phyloP scores from a whole-genome alignment of 92 coral and sea anemone species.

The Zoanthus gigantus region DNA sequence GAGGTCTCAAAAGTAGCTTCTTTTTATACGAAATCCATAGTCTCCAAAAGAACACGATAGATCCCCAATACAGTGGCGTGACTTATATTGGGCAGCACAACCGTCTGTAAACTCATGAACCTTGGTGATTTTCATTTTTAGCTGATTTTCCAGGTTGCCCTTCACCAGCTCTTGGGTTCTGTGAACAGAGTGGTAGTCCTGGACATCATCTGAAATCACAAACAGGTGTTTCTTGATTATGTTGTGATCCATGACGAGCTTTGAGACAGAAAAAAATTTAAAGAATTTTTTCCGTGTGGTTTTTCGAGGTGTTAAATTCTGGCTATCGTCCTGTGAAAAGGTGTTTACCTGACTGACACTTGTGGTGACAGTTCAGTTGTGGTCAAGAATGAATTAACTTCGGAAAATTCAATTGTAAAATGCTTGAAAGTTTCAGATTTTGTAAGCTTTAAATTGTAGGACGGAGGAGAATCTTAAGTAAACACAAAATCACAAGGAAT shows the following conservation, averaged over 20 bases:
- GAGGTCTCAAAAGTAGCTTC: constrained; percentile 3
- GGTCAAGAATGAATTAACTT: too few relatives aligned
- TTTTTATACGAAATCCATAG: not conserved
- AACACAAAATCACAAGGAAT: too few relatives aligned
- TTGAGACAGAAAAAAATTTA: too few relatives aligned
- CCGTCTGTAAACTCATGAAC: not conserved
- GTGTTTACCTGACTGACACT: too few relatives aligned
- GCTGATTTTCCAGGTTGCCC: not conserved
- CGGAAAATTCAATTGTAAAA: too few relatives aligned
- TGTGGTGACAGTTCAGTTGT: too few relatives aligned
- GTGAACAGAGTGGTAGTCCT: not conserved
- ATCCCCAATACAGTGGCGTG: not conserved
- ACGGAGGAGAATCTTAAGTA: too few relatives aligned
- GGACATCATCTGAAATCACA: not conserved
- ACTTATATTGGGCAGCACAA: not conserved
- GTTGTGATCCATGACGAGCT: not conserved
- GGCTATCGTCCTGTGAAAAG: too few relatives aligned
- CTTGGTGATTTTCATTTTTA: not conserved
- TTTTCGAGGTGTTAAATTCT: too few relatives aligned
- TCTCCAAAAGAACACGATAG: not conserved
- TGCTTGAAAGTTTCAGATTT: too few relatives aligned
- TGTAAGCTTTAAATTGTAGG: too few relatives aligned
- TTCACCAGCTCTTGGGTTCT: not conserved
- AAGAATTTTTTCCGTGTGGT: too few relatives aligned
- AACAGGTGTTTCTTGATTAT: not conserved